Conservation (phyloP, 2,888 invertebrate genomes). For the Rhodophaea formosa region DNA sequence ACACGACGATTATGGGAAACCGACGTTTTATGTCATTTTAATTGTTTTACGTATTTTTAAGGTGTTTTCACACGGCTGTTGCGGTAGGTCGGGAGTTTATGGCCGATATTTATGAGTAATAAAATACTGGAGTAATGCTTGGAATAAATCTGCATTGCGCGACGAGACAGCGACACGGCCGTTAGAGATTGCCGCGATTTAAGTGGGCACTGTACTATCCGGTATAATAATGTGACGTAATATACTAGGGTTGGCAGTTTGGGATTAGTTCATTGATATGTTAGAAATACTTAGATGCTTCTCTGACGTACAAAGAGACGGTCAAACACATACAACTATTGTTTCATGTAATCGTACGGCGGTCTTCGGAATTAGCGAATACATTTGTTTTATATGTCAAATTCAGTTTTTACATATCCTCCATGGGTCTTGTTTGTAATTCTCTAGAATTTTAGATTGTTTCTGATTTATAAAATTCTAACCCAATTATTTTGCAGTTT, state of each 20-base stretch:
- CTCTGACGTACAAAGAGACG: no score
- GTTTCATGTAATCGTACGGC: no score
- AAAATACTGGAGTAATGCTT: slow-evolving; percentile 14
- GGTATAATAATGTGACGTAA: neutral
- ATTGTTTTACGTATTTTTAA: slow-evolving; percentile 60
- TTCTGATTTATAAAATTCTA: no score
- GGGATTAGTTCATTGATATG: neutral
- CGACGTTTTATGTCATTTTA: slow-evolving; percentile 66
- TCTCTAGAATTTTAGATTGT: no score
- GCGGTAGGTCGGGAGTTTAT: slow-evolving; percentile 43
- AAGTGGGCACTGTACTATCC: neutral
- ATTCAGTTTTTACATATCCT: no score
- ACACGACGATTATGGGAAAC: slow-evolving; percentile 69
- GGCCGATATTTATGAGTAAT: slow-evolving; percentile 24
- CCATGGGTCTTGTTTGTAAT: no score
- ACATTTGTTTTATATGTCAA: no score
- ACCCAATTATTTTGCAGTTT: no score
- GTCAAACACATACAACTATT: no score
- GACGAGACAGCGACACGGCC: slow-evolving; percentile 14
- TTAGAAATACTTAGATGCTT: no score
- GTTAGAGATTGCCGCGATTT: neutral
- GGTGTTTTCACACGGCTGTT: slow-evolving; percentile 42
- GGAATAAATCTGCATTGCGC: slow-evolving; percentile 15
- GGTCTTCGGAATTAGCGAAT: no score
- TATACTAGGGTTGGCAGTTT: neutral